Base-by-base conservation (phyloP, 2,888 invertebrate species). In the Chirona hameri region DNA sequence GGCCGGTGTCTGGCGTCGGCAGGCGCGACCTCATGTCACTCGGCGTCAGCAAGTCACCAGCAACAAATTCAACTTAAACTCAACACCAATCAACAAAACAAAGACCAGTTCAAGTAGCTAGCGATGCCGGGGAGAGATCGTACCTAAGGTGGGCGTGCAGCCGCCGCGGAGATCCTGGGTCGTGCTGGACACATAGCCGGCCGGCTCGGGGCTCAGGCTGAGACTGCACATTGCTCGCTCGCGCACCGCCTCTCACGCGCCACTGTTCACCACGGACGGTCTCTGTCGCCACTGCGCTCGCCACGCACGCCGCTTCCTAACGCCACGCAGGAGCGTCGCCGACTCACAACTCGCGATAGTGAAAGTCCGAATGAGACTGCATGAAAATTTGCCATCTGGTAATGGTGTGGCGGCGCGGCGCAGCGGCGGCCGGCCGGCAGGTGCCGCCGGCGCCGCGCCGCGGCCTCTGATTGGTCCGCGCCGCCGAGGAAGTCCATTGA, bases 331-430 rank as follows among this genome's bases (percentile, higher is more conserved):
- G 14, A 69, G 69, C 72, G 72, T 31, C 29, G 72, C 72, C 29
- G 52, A 52, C 12, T 12, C 52, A 52, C 52, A 52, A 31, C 72
- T 5, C 76, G 24, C 76, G 76, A 76, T 76, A 76, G 76, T 76
- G 76, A 76, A 76, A 76, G 76, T 76, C 76, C 39, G 24, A 76
- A 76, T 46, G 76, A 76, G 76, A 76, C 76, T 76, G 76, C 76
- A 76, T 46, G 76, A 76, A 76, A 76, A 39, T 76, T 46, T 46
- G 76, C 76, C 31, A 76, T 76, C 76, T 76, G 46, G 46, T 52
- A 52, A 52, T 52, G 52, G 52, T 7, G 52, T 12, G 52, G 52
- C 52, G 52, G 52, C 52, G 52, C 15, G 52, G 15, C 15, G 52
- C 76, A 15, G 24, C 24, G 46, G 5, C 39, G 7, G 76, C 76